Evolutionary conservation across 2,888 invertebrate species (phyloP).

Genomic region (Shargacucullia verbasci): DNA sequence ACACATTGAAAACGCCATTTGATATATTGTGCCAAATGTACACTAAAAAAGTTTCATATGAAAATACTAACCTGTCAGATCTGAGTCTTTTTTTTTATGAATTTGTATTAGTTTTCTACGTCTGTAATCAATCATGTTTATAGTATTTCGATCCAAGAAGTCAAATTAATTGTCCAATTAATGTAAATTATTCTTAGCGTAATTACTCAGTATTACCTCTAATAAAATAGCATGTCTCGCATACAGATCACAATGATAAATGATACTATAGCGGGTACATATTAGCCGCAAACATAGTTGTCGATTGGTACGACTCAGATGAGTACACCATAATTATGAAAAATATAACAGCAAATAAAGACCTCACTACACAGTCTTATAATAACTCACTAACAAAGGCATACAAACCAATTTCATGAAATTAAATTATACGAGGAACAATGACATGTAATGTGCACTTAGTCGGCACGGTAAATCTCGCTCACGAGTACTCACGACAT

Average conservation of each 20-base stretch:
- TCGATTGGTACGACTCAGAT: too few species aligned
- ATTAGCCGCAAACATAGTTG: not conserved
- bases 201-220: slow-evolving; percentile 4
- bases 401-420: slow-evolving; percentile 36
- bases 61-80: too few species aligned
- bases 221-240: not conserved
- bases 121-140: slow-evolving; percentile 10
- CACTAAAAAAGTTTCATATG: too few species aligned
- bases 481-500: slow-evolving; percentile 61
- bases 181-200: not conserved
- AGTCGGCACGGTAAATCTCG: slow-evolving; percentile 55
- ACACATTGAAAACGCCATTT: too few species aligned
- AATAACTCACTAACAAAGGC: slow-evolving; percentile 35
- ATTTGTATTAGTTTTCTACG: not conserved
- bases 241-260: not conserved
- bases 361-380: slow-evolving; percentile 7
- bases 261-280: not conserved
- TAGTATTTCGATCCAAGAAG: not conserved
- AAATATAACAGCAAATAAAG: slow-evolving; percentile 1
- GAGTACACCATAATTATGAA: not conserved
- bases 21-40: too few species aligned
- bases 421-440: slow-evolving; percentile 55
- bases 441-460: slow-evolving; percentile 53
- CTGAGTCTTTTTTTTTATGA: too few species aligned
- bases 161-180: slow-evolving; percentile 18